These are phyloP conservation scores for Drosophila lini DNA, from an alignment of 1,140 invertebrate genomes.

Conservation along the genomic window DNA sequence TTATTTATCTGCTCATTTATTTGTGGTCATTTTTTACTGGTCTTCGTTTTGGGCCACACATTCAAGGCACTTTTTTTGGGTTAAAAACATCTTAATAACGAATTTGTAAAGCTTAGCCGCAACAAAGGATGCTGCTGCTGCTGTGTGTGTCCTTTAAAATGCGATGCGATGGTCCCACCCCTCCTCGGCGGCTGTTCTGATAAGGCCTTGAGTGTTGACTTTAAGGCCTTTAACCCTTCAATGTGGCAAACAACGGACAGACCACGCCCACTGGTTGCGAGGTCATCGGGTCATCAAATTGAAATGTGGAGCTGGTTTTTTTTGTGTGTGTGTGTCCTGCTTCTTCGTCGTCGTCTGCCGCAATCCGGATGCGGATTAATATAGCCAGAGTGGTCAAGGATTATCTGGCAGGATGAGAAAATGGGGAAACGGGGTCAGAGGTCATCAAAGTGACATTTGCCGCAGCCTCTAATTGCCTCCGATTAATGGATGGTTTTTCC, in stretches of 20 bases:
- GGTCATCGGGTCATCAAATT: constrained; percentile 73
- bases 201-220: constrained; percentile 56
- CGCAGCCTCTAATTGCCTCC: constrained; percentile 55
- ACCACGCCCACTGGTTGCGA: constrained; percentile 29
- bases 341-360: constrained; percentile 14
- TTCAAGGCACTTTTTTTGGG: constrained; percentile 33
- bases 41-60: constrained; percentile 8
- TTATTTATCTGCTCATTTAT: constrained; percentile 74
- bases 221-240: constrained; percentile 64
- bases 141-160: constrained; percentile 19
- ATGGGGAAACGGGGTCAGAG: constrained; percentile 4
- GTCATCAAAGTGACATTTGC: constrained; percentile 66
- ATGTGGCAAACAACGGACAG: constrained; percentile 48
- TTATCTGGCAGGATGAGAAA: background rate
- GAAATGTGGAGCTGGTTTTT: constrained; percentile 44
- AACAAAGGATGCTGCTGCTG: constrained; percentile 16
- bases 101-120: constrained; percentile 66
- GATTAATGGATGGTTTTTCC: constrained; percentile 51
- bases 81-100: constrained; percentile 68
- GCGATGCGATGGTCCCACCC: constrained; percentile 8
- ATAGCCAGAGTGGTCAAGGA: constrained; percentile 15
- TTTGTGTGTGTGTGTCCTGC: constrained; percentile 33
- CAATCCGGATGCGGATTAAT: constrained; percentile 47
- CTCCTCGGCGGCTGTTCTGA: constrained; percentile 2
- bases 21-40: constrained; percentile 52